A percentile compares a stretch with the other conserved stretches of the same genome.
Evolutionary conservation across 2,113 vertebrate species (phyloP).

Genomic region (Rattus rattus): DNA sequence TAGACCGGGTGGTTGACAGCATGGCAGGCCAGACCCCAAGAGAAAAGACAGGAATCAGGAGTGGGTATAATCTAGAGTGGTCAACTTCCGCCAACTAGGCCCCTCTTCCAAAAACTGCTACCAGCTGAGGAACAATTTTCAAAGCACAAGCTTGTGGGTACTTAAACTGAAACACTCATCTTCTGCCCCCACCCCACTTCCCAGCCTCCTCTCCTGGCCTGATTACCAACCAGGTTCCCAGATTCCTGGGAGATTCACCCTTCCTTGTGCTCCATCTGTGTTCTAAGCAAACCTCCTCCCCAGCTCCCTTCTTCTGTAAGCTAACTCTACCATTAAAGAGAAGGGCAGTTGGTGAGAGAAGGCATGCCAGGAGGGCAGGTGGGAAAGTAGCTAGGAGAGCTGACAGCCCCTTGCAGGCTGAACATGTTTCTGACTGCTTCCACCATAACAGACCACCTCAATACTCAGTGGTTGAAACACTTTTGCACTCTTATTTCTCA

Average conservation of each 20-base stretch:
- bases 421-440: not conserved
- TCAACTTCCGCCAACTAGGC: not conserved
- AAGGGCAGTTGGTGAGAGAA: not conserved
- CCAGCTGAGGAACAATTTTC: no score
- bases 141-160: not conserved
- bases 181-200: not conserved
- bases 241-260: not conserved
- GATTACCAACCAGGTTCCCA: not conserved
- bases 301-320: not conserved
- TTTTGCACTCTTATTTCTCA: not conserved
- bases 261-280: accelerated
- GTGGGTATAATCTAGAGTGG: no score
- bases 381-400: not conserved
- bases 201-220: not conserved
- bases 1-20: not conserved
- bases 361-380: not conserved
- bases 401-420: not conserved
- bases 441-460: not conserved
- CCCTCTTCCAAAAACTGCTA: not conserved
- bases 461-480: not conserved
- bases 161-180: no score
- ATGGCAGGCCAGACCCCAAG: no score
- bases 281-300: not conserved
- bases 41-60: not conserved
- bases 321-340: not conserved